Conservation (phyloP, 2,797 vertebrate genomes). For the Chelidonichthys spinosus region DNA sequence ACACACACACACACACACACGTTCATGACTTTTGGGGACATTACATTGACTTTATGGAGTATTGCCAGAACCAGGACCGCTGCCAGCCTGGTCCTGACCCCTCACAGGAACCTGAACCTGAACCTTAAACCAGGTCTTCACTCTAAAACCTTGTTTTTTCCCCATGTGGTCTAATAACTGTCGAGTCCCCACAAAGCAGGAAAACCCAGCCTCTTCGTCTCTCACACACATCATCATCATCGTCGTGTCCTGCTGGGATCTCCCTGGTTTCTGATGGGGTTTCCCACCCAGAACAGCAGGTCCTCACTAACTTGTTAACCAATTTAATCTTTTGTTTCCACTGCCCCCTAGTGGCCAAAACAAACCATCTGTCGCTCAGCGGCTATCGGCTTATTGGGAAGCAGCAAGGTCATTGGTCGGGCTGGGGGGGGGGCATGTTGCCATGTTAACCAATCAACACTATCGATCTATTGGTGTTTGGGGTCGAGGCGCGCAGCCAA, state of each 20-base stretch:
- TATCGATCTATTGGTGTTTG: slow-evolving; percentile 55
- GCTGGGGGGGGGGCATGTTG: slow-evolving; percentile 37
- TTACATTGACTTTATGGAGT: too few species aligned
- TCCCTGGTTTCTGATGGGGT: background rate
- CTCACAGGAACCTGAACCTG: too few species aligned
- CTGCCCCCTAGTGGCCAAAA: background rate
- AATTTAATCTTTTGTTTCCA: background rate
- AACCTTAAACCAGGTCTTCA: too few species aligned
- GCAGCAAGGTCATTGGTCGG: slow-evolving; percentile 59
- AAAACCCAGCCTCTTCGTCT: background rate
- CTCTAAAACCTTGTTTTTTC: too few species aligned
- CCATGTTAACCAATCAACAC: slow-evolving; percentile 53
- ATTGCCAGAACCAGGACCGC: too few species aligned
- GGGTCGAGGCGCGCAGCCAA: slow-evolving; percentile 20
- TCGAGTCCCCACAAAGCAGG: too few species aligned
- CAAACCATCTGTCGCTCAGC: background rate
- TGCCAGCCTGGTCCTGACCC: too few species aligned
- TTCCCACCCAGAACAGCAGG: slow-evolving; percentile 1
- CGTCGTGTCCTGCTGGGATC: background rate
- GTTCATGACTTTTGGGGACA: too few species aligned
- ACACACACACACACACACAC: background rate
- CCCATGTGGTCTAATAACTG: too few species aligned
- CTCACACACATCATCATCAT: background rate
- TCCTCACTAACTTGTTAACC: background rate
- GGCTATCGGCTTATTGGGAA: slow-evolving; percentile 27